Conservation (phyloP, 2,113 vertebrate genomes). For the Dolichotis patagonum region DNA sequence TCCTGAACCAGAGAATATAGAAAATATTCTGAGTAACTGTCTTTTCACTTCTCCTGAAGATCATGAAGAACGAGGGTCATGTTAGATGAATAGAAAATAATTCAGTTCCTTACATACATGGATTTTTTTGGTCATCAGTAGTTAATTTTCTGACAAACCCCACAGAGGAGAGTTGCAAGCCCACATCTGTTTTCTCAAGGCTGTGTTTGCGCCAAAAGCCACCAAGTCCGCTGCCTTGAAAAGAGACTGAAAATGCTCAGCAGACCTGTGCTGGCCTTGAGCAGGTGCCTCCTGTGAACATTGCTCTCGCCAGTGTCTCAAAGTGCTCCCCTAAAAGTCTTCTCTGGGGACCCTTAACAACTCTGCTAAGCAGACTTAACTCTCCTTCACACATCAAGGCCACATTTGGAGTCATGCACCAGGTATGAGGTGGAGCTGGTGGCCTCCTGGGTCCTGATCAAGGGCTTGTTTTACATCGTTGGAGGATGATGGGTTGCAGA, state of each 20-base stretch:
- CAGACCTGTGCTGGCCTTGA: background rate
- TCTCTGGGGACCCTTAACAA: background rate
- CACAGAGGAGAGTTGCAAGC: background rate
- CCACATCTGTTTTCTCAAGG: background rate
- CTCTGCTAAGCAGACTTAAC: background rate
- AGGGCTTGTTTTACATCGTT: background rate
- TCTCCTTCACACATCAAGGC: background rate
- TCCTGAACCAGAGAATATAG: background rate
- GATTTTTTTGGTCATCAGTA: background rate
- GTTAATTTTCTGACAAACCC: background rate
- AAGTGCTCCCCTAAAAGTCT: background rate
- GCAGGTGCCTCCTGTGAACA: background rate
- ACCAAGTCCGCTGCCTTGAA: background rate
- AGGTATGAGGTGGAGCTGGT: background rate
- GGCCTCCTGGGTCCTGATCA: background rate
- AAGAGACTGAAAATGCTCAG: background rate
- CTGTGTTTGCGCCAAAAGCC: background rate
- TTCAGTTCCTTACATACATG: background rate
- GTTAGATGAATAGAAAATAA: background rate
- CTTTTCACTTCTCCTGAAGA: background rate
- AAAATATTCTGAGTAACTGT: background rate
- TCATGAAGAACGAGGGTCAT: background rate
- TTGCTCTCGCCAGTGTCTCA: background rate
- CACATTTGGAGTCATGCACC: background rate
- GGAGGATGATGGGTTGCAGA: background rate